Percentiles rank a stretch among this genome's conserved stretches.
These are phyloP conservation scores for Phenacoccus solenopsis DNA, from an alignment of 1,140 invertebrate species.

Conservation along the genomic window DNA sequence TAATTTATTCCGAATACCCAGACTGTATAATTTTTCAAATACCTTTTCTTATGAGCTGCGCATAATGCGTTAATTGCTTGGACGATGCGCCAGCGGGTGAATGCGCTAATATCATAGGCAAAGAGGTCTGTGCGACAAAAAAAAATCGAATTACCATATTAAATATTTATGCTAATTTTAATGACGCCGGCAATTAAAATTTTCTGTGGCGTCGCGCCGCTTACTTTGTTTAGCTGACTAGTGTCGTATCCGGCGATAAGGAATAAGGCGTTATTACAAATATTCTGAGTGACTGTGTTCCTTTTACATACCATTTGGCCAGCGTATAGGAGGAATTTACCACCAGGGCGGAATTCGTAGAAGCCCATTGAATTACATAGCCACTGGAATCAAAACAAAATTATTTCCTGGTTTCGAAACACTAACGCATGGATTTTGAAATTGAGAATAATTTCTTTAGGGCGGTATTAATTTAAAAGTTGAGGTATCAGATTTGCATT, in stretches of 20 bases:
- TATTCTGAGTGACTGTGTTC: neutral
- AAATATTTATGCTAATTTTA: neutral
- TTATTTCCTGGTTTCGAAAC: neutral
- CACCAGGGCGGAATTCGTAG: conserved; percentile 42
- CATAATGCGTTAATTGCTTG: conserved; percentile 42
- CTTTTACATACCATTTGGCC: conserved; percentile 23
- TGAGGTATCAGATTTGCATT: neutral
- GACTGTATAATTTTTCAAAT: neutral
- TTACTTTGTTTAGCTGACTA: conserved; percentile 29
- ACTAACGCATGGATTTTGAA: neutral
- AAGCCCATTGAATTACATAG: conserved; percentile 34
- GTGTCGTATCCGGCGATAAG: conserved; percentile 27
- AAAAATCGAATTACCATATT: conserved; percentile 22
- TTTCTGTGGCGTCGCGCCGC: neutral
- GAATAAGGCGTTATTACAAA: conserved; percentile 27
- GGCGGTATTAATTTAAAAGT: neutral
- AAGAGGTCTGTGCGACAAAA: conserved; percentile 40
- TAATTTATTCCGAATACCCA: neutral
- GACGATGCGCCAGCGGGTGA: conserved; percentile 59
- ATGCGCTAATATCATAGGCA: conserved; percentile 62
- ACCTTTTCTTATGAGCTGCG: conserved; percentile 33
- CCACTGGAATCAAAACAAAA: conserved; percentile 32
- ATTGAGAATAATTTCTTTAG: neutral
- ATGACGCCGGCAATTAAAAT: neutral
- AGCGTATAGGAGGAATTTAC: conserved; percentile 32